phyloP scores from a whole-genome alignment of 2,888 invertebrate genomes.

The Athrips mouffetella region DNA sequence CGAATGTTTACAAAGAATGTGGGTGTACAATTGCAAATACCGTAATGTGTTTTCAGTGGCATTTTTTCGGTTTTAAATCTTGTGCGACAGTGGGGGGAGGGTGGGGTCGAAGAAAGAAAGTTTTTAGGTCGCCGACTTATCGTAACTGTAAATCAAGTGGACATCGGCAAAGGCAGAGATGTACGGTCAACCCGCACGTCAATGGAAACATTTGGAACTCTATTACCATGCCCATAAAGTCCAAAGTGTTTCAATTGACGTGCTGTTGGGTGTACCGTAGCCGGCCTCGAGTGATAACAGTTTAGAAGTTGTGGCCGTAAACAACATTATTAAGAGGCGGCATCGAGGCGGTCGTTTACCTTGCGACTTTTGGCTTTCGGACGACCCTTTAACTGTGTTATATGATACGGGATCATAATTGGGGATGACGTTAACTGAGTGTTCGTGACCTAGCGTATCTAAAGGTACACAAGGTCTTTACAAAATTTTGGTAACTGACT shows the following conservation, averaged over 20 bases:
- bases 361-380: conserved; percentile 4
- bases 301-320: conserved; percentile 54
- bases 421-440: too few species aligned
- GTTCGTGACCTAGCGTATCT: too few species aligned
- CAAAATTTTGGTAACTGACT: background rate
- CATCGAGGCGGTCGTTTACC: conserved; percentile 14
- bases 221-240: too few species aligned
- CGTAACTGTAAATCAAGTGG: conserved; percentile 69
- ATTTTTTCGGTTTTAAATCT: conserved; percentile 64
- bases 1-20: conserved; percentile 13
- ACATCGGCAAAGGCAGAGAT: conserved; percentile 57
- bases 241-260: too few species aligned
- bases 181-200: too few species aligned
- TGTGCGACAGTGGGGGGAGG: conserved; percentile 38
- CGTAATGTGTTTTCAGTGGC: conserved; percentile 17
- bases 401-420: too few species aligned
- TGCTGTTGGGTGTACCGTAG: too few species aligned
- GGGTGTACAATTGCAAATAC: conserved; percentile 12
- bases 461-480: too few species aligned
- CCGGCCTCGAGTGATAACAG: conserved; percentile 61
- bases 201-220: too few species aligned
- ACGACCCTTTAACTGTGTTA: background rate
- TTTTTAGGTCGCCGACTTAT: conserved; percentile 70
- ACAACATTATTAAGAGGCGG: conserved; percentile 49
- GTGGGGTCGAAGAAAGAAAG: conserved; percentile 44